Evolutionary conservation across 2,888 invertebrate species (phyloP), one percentile per base, ranked within the genome.

Genomic region (Drosophila mimetica): DNA sequence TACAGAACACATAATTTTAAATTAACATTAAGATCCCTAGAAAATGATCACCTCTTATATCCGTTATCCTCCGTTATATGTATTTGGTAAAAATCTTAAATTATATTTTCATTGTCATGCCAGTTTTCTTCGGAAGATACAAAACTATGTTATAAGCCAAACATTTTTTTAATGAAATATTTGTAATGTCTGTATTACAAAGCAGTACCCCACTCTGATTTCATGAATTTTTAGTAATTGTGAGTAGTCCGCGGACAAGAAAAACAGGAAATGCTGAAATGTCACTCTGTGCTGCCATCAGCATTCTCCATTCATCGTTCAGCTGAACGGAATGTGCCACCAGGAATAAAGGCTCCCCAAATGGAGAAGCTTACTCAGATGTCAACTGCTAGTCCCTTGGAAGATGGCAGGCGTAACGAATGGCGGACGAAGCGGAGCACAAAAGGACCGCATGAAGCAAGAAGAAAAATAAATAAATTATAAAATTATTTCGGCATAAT

Each of bases 401-500:
- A 50, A 22, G 55, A 44, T 81, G 80, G 76, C 80, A 81, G 72
- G 74, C 84, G 75, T 80, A 86, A 74, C 82, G 72, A 82, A 82
- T 74, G 52, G 34, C 60, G 36, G 48, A 46, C 16, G 53, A 28
- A 28, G 44, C 57, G 4, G 30, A 16, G 14, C 50, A 60, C 39
- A 55, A 61, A 65, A 28, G 47, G 18, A 58, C 16, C 30, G 50
- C 36, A 69, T 11, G 89, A 86, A 89, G 39, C 22, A 30, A 30
- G 37, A 30, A 18, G 32, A 52, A 46, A 67, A 90, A 86, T 89
- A 90, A 90, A 90, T 90, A 90, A 89, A 90, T 90, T 90, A 90
- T 90, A 90, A 90, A 90, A 90, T 90, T 90, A 90, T 90, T 90
- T 90, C 88, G 79, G 89, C 89, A 89, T 90, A 90, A 90, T 90